phyloP scores from a whole-genome alignment of 2,888 invertebrate species.

The Hypercompe scribonia region DNA sequence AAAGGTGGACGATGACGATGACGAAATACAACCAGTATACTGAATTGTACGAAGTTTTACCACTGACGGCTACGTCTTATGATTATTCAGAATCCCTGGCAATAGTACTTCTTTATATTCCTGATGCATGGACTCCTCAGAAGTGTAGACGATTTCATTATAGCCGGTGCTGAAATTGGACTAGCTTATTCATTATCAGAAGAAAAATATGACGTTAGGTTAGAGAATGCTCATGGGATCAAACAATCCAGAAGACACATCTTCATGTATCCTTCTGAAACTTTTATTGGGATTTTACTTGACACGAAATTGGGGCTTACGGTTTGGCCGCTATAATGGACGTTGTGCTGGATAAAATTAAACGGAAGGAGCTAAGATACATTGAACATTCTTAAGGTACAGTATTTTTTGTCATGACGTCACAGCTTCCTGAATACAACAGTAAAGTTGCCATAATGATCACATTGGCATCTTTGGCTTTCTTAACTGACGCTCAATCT shows the following conservation, averaged over 20 bases:
- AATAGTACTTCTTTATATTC: slow-evolving; percentile 66
- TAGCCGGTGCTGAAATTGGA: slow-evolving; percentile 65
- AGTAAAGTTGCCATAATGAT: slow-evolving; percentile 83
- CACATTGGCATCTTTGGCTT: slow-evolving; percentile 87
- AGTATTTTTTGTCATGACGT: slow-evolving; percentile 85
- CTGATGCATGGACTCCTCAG: slow-evolving; percentile 75
- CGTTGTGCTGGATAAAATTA: slow-evolving; percentile 85
- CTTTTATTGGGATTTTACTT: slow-evolving; percentile 90
- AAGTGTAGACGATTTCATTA: slow-evolving; percentile 71
- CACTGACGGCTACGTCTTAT: slow-evolving; percentile 59
- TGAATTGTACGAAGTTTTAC: slow-evolving; percentile 6
- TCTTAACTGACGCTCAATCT: slow-evolving; percentile 52
- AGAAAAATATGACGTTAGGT: slow-evolving; percentile 91
- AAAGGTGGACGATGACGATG: background rate
- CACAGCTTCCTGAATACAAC: slow-evolving; percentile 85
- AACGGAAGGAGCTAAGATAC: slow-evolving; percentile 86
- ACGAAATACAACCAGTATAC: background rate
- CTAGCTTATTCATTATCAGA: slow-evolving; percentile 84
- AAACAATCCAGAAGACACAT: slow-evolving; percentile 87
- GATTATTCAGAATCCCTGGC: slow-evolving; percentile 66
- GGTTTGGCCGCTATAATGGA: slow-evolving; percentile 94
- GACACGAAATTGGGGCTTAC: slow-evolving; percentile 92
- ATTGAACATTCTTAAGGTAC: slow-evolving; percentile 91
- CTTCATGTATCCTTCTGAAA: slow-evolving; percentile 65
- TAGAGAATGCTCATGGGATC: slow-evolving; percentile 93